phyloP scores from a whole-genome alignment of 2,113 vertebrate species.

The Cyprinodon tularosa region DNA sequence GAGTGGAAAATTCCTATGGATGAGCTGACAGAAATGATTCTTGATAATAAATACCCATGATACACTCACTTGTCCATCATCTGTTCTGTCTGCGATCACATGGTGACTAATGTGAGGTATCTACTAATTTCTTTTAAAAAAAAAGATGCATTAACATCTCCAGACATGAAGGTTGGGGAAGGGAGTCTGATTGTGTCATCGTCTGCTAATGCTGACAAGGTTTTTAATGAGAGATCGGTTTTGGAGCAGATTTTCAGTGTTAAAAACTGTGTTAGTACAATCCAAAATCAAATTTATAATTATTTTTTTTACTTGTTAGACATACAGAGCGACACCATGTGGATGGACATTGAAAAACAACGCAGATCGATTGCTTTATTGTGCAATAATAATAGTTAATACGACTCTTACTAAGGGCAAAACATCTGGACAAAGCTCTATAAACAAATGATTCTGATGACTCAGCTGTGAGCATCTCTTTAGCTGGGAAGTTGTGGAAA shows the following conservation, averaged over 20 bases:
- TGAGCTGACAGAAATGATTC: constrained; percentile 37
- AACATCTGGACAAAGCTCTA: background rate
- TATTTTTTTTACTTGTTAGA: background rate
- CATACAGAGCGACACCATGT: constrained; percentile 60
- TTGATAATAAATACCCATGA: constrained; percentile 29
- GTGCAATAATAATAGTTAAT: background rate
- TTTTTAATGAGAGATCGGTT: background rate
- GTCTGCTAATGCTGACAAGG: background rate
- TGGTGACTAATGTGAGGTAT: constrained; percentile 1
- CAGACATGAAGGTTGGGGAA: background rate
- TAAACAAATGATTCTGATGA: background rate
- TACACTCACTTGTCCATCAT: constrained; percentile 3
- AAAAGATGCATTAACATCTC: background rate
- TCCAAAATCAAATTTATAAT: background rate
- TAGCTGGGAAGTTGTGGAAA: background rate
- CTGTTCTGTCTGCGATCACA: constrained; percentile 7
- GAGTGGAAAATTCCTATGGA: constrained; percentile 69
- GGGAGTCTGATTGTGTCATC: background rate
- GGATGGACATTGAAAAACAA: constrained; percentile 30
- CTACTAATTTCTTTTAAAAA: background rate
- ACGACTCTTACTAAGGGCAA: background rate
- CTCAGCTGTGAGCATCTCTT: background rate
- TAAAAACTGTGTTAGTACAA: background rate
- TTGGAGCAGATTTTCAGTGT: background rate
- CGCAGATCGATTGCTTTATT: background rate